Evolutionary conservation across 2,797 vertebrate genomes (phyloP), one percentile per base, ranked within the genome.

Genomic region (Saguinus oedipus): DNA sequence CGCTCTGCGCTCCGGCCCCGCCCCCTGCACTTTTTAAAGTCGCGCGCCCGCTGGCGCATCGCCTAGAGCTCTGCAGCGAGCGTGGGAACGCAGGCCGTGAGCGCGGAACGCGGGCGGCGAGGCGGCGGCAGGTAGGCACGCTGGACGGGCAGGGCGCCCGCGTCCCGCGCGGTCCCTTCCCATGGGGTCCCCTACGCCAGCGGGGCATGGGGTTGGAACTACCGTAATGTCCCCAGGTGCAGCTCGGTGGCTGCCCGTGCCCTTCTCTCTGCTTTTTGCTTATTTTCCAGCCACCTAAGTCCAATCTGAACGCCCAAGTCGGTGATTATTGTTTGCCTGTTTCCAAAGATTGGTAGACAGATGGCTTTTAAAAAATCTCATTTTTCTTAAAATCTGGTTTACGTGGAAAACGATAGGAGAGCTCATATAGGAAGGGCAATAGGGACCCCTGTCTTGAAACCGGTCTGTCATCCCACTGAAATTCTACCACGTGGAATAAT

Each of bases 81-180:
- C 96, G 79, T 57, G 93, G 61, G 95, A 89, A 75, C 68, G 61
- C 27, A 53, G 85, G 76, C 36, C 8, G 95, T 33, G 59, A 46
- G 79, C 48, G 1, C 46, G 36, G 74, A 76, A 44, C 92, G 36
- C 30, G 1, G 61, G 81, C 64, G 53, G 70, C 33, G 9, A 26
- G 44, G 68, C 33, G n/a, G 48, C 20, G 22, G 61, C 96, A 96
- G 95, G 95, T 96, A 89, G 93, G 95, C 72, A 4, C 19, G 14
- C 61, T 12, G 27, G 50, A 68, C 13, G 30, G 81, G 82, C 8
- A 13, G 13, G 57, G 70, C 13, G 33, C 68, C 5, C 4, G 27
- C 20, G 17, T 33, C 12, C n/a, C 7, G 15, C 30, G n/a, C 9
- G 61, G 44, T 22, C 26, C 30, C 19, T 20, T 11, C 42, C 53